Evolutionary conservation across 2,888 invertebrate genomes (phyloP).

Genomic region (Machimus atricapillus): DNA sequence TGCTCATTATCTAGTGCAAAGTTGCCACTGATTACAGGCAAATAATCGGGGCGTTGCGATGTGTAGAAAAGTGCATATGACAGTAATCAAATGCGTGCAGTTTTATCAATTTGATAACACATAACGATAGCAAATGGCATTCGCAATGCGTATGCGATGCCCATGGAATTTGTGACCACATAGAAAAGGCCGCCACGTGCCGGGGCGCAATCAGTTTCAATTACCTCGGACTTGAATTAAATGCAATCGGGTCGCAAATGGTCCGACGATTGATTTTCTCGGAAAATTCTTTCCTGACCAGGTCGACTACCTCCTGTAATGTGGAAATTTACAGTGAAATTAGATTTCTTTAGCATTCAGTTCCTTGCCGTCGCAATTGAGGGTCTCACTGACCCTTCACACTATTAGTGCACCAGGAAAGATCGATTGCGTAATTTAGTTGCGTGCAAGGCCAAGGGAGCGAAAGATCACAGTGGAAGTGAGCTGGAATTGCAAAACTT

Average conservation of each 20-base stretch:
- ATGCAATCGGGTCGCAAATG: not conserved
- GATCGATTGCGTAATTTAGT: not conserved
- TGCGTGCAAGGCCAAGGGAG: slow-evolving; percentile 4
- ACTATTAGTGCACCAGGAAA: not conserved
- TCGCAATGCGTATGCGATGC: not conserved
- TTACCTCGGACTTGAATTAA: not conserved
- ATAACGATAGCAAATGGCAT: not conserved
- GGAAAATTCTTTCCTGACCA: not conserved
- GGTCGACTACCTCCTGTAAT: not conserved
- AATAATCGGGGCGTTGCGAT: not conserved
- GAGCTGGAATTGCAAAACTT: not conserved
- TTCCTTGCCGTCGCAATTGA: not conserved
- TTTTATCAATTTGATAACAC: not conserved
- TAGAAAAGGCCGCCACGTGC: not conserved
- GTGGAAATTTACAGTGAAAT: not conserved
- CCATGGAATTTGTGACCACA: not conserved
- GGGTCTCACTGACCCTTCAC: not conserved
- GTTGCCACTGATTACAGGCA: not conserved
- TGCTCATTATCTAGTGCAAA: not conserved
- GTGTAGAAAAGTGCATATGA: not conserved
- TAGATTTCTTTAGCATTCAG: not conserved
- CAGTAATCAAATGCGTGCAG: not conserved
- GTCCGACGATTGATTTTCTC: not conserved
- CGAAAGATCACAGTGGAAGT: not conserved
- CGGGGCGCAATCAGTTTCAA: not conserved